phyloP scores from a whole-genome alignment of 1,140 invertebrate species.

The Platorchestia sp. region DNA sequence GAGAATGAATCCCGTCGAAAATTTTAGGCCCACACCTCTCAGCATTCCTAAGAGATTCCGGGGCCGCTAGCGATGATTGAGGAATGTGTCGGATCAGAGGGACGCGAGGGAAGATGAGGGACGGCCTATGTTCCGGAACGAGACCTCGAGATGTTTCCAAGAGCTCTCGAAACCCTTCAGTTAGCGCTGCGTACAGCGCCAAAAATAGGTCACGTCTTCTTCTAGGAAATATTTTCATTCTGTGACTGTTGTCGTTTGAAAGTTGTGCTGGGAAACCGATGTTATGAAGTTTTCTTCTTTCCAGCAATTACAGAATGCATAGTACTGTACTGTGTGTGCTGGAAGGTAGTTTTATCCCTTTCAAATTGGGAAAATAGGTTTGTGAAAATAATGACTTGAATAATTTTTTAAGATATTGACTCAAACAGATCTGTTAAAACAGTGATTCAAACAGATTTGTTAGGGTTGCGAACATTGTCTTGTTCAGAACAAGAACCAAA shows the following conservation, averaged over 20 bases:
- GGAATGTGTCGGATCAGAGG: conserved; percentile 16
- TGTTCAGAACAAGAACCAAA: too few relatives aligned
- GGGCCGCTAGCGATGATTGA: not conserved
- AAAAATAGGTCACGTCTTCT: not conserved
- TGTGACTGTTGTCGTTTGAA: not conserved
- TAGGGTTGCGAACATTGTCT: too few relatives aligned
- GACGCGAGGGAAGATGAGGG: not conserved
- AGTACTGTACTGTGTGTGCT: too few relatives aligned
- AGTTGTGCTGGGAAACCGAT: not conserved
- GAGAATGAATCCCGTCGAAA: conserved; percentile 33
- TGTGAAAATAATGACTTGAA: too few relatives aligned
- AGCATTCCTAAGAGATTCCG: not conserved
- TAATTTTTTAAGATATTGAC: too few relatives aligned
- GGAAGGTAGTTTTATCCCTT: too few relatives aligned
- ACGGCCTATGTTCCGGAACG: not conserved
- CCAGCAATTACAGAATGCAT: too few relatives aligned
- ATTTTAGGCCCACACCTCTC: conserved; percentile 38
- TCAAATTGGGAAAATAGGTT: too few relatives aligned
- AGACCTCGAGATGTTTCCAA: not conserved
- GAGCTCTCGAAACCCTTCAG: not conserved
- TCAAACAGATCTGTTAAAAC: too few relatives aligned
- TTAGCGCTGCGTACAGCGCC: not conserved
- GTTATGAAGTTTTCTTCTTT: not conserved
- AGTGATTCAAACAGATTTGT: too few relatives aligned
- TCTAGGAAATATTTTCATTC: not conserved